These are phyloP conservation scores for Drosophila formosana DNA, from an alignment of 2,888 invertebrate genomes.

Conservation along the genomic window DNA sequence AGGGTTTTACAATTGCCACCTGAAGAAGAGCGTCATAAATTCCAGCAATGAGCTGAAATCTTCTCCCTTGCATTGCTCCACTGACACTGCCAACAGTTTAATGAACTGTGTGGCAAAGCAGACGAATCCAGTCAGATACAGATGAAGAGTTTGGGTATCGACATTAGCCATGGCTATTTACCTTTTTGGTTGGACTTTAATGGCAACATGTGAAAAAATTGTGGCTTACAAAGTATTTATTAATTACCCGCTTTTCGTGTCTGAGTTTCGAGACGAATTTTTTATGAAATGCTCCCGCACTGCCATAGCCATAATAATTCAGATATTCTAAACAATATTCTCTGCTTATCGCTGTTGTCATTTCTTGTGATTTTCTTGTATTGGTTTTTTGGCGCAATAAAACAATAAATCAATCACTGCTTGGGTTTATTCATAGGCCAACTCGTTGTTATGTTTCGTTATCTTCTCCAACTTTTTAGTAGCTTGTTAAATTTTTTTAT, in stretches of 20 bases:
- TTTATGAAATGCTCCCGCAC: constrained; percentile 41
- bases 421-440: constrained; percentile 39
- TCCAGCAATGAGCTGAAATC: constrained; percentile 14
- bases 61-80: constrained; percentile 10
- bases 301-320: constrained; percentile 17
- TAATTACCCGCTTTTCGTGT: constrained; percentile 61
- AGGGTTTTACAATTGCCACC: constrained; percentile 28
- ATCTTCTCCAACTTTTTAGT: constrained; percentile 69
- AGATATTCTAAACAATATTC: constrained; percentile 40
- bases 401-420: constrained; percentile 76
- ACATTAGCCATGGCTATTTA: constrained; percentile 71
- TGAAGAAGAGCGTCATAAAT: constrained; percentile 49
- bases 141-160: constrained; percentile 7
- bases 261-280: constrained; percentile 31
- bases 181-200: constrained; percentile 52
- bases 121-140: constrained; percentile 6
- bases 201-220: constrained; percentile 58
- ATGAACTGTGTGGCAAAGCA: constrained; percentile 58
- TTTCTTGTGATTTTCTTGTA: constrained; percentile 37
- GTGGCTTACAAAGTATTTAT: constrained; percentile 74
- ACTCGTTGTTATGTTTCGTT: constrained; percentile 46
- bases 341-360: constrained; percentile 64
- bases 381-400: constrained; percentile 68
- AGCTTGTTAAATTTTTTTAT: constrained; percentile 55
- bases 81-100: constrained; percentile 49